Evolutionary conservation across 2,797 vertebrate species (phyloP).

Genomic region (Mus caroli): DNA sequence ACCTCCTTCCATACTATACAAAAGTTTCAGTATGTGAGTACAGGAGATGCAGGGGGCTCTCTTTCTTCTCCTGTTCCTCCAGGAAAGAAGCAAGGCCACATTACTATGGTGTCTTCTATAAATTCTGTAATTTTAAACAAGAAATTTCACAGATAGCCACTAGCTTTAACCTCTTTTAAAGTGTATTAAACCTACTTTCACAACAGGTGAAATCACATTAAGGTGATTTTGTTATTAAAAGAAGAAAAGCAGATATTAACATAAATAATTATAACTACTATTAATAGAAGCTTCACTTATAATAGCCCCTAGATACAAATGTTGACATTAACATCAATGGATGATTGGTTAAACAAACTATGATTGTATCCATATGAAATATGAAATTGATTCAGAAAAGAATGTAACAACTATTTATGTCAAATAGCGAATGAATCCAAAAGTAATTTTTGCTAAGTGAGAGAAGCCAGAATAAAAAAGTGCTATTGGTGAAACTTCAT

Average conservation of each 20-base stretch:
- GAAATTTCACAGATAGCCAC: neutral
- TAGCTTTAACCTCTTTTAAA: neutral
- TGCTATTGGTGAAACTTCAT: too few species aligned
- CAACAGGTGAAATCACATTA: neutral
- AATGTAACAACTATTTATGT: neutral
- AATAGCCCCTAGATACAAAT: neutral
- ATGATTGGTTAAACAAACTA: neutral
- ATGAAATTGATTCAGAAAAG: neutral
- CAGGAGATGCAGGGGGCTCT: rapidly evolving
- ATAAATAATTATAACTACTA: neutral
- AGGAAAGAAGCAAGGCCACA: neutral
- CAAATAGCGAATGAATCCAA: neutral
- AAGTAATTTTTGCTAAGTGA: neutral
- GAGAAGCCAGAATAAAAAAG: neutral
- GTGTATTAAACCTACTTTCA: neutral
- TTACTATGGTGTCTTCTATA: neutral
- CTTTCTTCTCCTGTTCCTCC: neutral
- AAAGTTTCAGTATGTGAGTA: neutral
- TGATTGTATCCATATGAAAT: neutral
- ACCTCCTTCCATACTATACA: neutral
- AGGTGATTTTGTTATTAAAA: neutral
- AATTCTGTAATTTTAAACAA: neutral
- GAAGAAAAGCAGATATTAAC: neutral
- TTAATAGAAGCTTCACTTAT: neutral
- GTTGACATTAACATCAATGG: neutral